Percentiles rank a stretch among this genome's conserved stretches.
These are phyloP conservation scores for Sapajus apella DNA, from an alignment of 2,113 vertebrate genomes.

Conservation along the genomic window DNA sequence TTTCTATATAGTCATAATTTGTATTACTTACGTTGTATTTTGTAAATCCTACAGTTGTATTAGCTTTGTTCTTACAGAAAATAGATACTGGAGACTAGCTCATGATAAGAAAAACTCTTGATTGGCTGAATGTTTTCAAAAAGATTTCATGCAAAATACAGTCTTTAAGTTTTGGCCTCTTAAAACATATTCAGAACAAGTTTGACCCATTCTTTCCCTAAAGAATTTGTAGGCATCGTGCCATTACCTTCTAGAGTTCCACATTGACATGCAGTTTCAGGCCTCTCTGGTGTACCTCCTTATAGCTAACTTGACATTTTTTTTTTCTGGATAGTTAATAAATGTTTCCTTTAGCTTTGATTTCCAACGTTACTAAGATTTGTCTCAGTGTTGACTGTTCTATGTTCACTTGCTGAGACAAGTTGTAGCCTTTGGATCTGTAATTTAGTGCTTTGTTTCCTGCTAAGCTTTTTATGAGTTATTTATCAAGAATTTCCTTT, in stretches of 20 bases:
- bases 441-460: not conserved
- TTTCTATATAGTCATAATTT: not conserved
- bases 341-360: not conserved
- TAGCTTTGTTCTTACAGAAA: not conserved
- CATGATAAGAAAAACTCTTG: not conserved
- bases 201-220: not conserved
- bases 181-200: not conserved
- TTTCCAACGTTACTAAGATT: not conserved
- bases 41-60: not conserved
- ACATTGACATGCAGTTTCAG: not conserved
- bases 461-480: not conserved
- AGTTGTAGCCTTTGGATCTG: not conserved
- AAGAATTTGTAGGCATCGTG: not conserved
- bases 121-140: not conserved
- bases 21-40: not conserved
- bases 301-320: not conserved
- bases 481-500: not conserved
- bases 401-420: not conserved
- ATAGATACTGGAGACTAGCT: not conserved
- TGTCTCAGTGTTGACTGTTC: not conserved
- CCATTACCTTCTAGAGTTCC: not conserved
- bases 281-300: not conserved
- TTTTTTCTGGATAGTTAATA: not conserved
- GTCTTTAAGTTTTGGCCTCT: not conserved
- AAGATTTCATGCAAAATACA: not conserved